Conservation (phyloP, 2,797 vertebrate genomes). For the Melanotaenia maccullochi region DNA sequence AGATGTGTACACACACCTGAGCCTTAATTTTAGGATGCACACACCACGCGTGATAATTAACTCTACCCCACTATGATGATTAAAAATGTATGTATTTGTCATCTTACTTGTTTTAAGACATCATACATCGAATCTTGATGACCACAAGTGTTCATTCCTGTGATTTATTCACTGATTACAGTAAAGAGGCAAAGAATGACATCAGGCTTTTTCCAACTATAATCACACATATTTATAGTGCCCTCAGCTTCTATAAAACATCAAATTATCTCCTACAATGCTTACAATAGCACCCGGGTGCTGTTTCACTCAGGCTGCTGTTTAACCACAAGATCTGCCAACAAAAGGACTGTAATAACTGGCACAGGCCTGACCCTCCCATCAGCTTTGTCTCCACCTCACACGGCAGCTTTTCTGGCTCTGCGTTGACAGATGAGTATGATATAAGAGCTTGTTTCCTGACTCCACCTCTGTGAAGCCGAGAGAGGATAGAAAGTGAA, state of each 20-base stretch:
- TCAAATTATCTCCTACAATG: slow-evolving; percentile 38
- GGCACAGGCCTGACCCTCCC: slow-evolving; percentile 48
- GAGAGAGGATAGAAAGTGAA: slow-evolving; percentile 33
- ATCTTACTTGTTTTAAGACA: too few species aligned
- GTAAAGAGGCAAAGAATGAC: slow-evolving; percentile 23
- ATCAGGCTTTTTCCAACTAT: slow-evolving; percentile 29
- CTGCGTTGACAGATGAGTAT: slow-evolving; percentile 49
- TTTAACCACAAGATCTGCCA: slow-evolving; percentile 51
- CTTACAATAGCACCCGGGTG: slow-evolving; percentile 50
- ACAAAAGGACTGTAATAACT: slow-evolving; percentile 63
- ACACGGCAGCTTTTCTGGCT: slow-evolving; percentile 49
- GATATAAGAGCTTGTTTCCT: slow-evolving; percentile 61
- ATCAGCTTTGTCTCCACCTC: slow-evolving; percentile 40
- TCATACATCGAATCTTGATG: neutral
- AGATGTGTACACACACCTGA: neutral
- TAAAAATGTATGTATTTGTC: neutral
- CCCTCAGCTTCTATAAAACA: slow-evolving; percentile 36
- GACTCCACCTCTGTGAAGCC: slow-evolving; percentile 31
- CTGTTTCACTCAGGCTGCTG: slow-evolving; percentile 57
- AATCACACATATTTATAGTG: slow-evolving; percentile 29
- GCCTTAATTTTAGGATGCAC: slow-evolving; percentile 18
- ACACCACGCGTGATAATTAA: slow-evolving; percentile 13
- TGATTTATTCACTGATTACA: slow-evolving; percentile 36
- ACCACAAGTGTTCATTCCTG: slow-evolving; percentile 15
- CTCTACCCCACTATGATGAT: slow-evolving; percentile 2